Percentiles rank a stretch among this genome's conserved stretches.
Evolutionary conservation across 2,888 invertebrate species (phyloP).

Genomic region (Agrotis exclamationis): DNA sequence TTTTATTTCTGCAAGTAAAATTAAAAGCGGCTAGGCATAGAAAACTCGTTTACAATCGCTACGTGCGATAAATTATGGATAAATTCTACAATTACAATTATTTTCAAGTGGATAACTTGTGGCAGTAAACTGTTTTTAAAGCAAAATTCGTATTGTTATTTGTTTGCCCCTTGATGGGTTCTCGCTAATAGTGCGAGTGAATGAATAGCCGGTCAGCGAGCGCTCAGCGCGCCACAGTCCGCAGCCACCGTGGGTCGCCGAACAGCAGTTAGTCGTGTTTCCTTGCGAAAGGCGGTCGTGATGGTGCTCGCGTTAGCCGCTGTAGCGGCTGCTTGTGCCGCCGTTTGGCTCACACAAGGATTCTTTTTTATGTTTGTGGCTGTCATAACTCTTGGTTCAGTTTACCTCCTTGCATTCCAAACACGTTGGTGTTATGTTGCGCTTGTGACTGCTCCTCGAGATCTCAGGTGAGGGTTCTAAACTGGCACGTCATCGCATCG

Average conservation of each 20-base stretch:
- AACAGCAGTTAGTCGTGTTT: conserved; percentile 85
- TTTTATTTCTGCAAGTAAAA: not conserved
- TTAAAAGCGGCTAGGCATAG: not conserved
- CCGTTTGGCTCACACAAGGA: conserved; percentile 90
- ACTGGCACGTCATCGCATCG: conserved; percentile 66
- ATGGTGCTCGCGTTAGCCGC: conserved; percentile 85
- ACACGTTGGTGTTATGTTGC: conserved; percentile 95
- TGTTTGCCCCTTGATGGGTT: conserved; percentile 23
- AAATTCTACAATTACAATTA: conserved; percentile 5
- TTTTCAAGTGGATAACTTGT: not conserved
- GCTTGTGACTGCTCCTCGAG: conserved; percentile 94
- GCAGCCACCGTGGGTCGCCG: conserved; percentile 70
- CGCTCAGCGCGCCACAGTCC: conserved; percentile 52
- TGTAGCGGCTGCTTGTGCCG: conserved; percentile 82
- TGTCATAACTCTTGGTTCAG: conserved; percentile 90
- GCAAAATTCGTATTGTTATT: conserved; percentile 20
- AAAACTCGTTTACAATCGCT: conserved; percentile 8
- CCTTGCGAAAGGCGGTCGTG: conserved; percentile 86
- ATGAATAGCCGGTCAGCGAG: conserved; percentile 47
- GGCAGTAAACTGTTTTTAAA: conserved; percentile 4
- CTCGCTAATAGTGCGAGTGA: conserved; percentile 42
- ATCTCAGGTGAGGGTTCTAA: conserved; percentile 91
- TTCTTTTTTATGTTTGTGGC: conserved; percentile 92
- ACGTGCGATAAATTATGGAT: not conserved
- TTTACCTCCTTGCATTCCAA: conserved; percentile 93